Percentiles rank a stretch among this genome's conserved stretches.
Evolutionary conservation across 2,888 invertebrate genomes (phyloP).

Genomic region (Xestoiulus laeticollis): DNA sequence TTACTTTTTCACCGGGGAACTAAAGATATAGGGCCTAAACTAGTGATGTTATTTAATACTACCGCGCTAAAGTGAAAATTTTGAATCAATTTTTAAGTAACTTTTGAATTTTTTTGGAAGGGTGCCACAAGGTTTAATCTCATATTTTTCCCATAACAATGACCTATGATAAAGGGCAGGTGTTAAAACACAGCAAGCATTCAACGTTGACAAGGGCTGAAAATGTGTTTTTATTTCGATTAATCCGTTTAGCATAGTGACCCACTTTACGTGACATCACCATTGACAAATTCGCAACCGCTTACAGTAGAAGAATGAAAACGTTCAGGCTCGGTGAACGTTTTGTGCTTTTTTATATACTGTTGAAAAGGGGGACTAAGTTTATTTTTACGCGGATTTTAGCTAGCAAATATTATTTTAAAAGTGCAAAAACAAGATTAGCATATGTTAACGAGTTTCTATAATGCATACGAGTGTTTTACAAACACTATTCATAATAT

Average conservation of each 20-base stretch:
- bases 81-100: too few relatives aligned
- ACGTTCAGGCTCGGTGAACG: background rate
- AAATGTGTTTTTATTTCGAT: background rate
- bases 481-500: slow-evolving; percentile 36
- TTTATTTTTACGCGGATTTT: slow-evolving; percentile 35
- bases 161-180: background rate
- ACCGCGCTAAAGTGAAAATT: too few relatives aligned
- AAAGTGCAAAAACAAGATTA: slow-evolving; percentile 41
- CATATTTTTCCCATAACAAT: background rate
- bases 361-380: slow-evolving; percentile 4
- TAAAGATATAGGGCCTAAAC: too few relatives aligned
- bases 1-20: too few relatives aligned
- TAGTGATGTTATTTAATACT: too few relatives aligned
- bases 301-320: background rate
- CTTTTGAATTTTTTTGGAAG: too few relatives aligned
- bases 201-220: background rate
- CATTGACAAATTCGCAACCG: background rate
- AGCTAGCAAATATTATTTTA: slow-evolving; percentile 44
- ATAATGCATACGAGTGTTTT: background rate
- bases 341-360: background rate
- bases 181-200: slow-evolving; percentile 1
- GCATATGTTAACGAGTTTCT: slow-evolving; percentile 44
- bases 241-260: slow-evolving; percentile 35
- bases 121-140: too few relatives aligned
- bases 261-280: slow-evolving; percentile 34